Conservation (phyloP, 2,888 invertebrate genomes). For the Capitulum mitella region DNA sequence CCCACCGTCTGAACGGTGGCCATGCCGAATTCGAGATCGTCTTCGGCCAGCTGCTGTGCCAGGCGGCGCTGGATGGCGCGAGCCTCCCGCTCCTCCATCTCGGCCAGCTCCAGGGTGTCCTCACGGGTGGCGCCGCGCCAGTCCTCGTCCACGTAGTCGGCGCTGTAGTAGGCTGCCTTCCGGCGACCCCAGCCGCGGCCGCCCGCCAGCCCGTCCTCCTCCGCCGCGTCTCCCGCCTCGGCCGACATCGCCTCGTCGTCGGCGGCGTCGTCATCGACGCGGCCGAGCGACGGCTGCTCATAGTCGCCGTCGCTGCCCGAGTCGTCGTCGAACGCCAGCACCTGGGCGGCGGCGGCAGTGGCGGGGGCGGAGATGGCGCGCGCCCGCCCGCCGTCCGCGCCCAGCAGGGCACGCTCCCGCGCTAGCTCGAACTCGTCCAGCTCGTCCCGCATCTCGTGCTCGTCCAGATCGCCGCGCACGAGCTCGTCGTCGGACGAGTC, state of each 20-base stretch:
- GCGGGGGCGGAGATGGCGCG: background rate
- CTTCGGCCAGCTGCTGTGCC: conserved; percentile 55
- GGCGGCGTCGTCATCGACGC: no score
- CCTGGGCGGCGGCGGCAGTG: background rate
- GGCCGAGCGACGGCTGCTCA: background rate
- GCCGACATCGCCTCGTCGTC: background rate
- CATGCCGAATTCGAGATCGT: background rate
- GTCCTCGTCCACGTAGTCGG: conserved; percentile 83
- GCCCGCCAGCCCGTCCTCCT: conserved; percentile 64
- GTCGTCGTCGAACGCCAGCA: conserved; percentile 9
- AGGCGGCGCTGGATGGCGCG: conserved; percentile 68
- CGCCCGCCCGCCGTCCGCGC: background rate
- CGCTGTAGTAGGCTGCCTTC: conserved; percentile 68
- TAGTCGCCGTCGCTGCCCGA: background rate
- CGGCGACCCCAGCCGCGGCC: conserved; percentile 80
- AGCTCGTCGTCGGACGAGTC: background rate
- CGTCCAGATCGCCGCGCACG: background rate
- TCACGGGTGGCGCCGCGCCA: conserved; percentile 55
- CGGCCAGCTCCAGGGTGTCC: conserved; percentile 47
- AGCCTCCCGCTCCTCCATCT: conserved; percentile 76
- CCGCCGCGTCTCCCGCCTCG: conserved; percentile 45
- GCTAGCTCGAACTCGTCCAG: background rate
- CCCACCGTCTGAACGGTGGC: background rate
- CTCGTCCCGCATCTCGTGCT: conserved; percentile 13
- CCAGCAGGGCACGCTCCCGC: background rate